Percentiles rank a stretch among this genome's conserved stretches.
These are phyloP conservation scores for Chironomus tepperi DNA, from an alignment of 1,140 invertebrate species.

Conservation along the genomic window DNA sequence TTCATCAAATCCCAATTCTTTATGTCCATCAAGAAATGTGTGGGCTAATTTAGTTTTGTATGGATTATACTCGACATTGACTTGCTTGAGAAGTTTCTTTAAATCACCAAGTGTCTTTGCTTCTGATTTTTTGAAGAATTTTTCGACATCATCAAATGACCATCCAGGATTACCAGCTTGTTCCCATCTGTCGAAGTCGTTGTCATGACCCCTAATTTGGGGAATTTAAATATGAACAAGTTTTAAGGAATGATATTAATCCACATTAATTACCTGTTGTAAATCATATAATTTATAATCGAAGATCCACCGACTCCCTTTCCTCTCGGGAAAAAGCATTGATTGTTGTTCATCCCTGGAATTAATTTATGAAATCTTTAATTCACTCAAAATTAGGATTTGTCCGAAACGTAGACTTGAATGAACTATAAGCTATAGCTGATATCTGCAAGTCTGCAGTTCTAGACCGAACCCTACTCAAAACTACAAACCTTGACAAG, in stretches of 20 bases:
- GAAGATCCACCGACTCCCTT: slow-evolving; percentile 62
- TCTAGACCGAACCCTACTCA: too few species aligned
- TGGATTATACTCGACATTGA: slow-evolving; percentile 51
- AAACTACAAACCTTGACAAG: slow-evolving; percentile 41
- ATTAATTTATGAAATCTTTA: too few species aligned
- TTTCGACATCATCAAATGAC: slow-evolving; percentile 69
- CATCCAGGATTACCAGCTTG: slow-evolving; percentile 64
- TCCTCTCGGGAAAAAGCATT: slow-evolving; percentile 48
- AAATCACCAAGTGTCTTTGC: slow-evolving; percentile 53
- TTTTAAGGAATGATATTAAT: too few species aligned
- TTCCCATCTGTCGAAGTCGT: slow-evolving; percentile 68
- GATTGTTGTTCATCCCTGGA: slow-evolving; percentile 42
- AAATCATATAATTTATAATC: slow-evolving; percentile 70
- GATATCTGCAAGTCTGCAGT: too few species aligned
- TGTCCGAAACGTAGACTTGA: too few species aligned
- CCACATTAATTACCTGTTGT: slow-evolving; percentile 45
- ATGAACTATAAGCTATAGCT: too few species aligned
- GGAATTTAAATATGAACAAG: too few species aligned
- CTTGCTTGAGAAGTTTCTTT: slow-evolving; percentile 46
- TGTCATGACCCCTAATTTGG: slow-evolving; percentile 54
- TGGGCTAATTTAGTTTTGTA: slow-evolving; percentile 51
- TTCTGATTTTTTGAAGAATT: slow-evolving; percentile 74
- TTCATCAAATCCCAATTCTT: slow-evolving; percentile 52
- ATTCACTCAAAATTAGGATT: too few species aligned
- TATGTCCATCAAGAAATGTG: slow-evolving; percentile 60